These are phyloP conservation scores for Toxotes chatareus DNA, from an alignment of 2,113 vertebrate species.

Conservation along the genomic window DNA sequence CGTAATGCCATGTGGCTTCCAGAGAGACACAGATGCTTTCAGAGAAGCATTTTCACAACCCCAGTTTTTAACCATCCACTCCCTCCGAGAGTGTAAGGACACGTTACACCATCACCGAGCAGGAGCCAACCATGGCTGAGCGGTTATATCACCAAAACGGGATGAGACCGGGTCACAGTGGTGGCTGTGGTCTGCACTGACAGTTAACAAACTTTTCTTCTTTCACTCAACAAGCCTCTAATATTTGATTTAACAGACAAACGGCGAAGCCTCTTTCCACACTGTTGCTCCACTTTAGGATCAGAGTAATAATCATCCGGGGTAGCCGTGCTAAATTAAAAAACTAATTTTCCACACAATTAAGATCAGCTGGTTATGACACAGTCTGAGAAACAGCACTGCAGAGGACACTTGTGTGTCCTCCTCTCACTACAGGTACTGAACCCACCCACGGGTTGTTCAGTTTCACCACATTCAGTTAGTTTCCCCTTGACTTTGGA, in stretches of 20 bases:
- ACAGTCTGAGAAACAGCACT: neutral
- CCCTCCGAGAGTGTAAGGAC: slow-evolving; percentile 7
- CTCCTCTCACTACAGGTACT: too few relatives aligned
- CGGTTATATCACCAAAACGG: slow-evolving; percentile 3
- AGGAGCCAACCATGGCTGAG: neutral
- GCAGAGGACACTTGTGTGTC: too few relatives aligned
- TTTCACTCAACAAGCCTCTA: neutral
- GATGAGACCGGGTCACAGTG: neutral
- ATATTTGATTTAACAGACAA: neutral
- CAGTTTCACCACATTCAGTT: too few relatives aligned
- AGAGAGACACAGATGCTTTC: neutral
- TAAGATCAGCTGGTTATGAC: neutral
- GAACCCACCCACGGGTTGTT: too few relatives aligned
- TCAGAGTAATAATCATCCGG: neutral
- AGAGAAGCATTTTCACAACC: slow-evolving; percentile 7
- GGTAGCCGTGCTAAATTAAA: neutral
- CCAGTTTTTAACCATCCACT: neutral
- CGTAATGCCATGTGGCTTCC: neutral
- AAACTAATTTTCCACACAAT: neutral
- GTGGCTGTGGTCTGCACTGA: neutral
- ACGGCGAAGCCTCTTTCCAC: neutral
- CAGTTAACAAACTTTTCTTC: neutral
- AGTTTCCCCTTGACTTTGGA: neutral
- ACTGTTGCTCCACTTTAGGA: neutral
- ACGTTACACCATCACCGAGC: slow-evolving; percentile 10